A percentile compares a stretch with the other conserved stretches of the same genome.
Conservation (phyloP, 2,888 invertebrate genomes). For the Zygothrica quintamaculata region DNA sequence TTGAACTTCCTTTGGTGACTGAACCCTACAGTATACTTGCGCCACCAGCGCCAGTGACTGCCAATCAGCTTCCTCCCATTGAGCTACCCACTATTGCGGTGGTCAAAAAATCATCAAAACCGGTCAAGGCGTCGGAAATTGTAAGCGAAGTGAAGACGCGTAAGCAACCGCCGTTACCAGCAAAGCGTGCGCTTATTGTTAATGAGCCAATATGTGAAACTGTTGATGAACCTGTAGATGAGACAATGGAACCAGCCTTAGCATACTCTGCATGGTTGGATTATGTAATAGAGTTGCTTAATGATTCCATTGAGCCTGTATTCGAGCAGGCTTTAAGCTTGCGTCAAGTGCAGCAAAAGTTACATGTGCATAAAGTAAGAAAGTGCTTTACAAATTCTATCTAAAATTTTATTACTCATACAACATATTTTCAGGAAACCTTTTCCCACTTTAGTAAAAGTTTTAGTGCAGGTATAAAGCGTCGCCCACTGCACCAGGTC, state of each 20-base stretch:
- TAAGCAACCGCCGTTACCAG: constrained; percentile 67
- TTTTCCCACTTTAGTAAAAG: constrained; percentile 90
- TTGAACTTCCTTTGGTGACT: constrained; percentile 68
- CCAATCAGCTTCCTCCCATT: constrained; percentile 60
- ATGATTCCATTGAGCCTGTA: constrained; percentile 87
- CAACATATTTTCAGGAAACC: constrained; percentile 86
- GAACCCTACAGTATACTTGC: constrained; percentile 71
- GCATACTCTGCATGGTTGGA: constrained; percentile 89
- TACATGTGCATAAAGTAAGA: constrained; percentile 88
- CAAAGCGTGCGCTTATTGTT: constrained; percentile 71
- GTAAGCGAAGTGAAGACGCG: constrained; percentile 67
- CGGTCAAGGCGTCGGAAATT: constrained; percentile 66
- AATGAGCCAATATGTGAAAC: constrained; percentile 38
- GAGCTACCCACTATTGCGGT: constrained; percentile 73
- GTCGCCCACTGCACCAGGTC: constrained; percentile 88
- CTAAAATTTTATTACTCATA: constrained; percentile 1
- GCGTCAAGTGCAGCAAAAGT: constrained; percentile 86
- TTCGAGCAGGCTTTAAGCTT: constrained; percentile 8
- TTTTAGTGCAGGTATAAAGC: constrained; percentile 88
- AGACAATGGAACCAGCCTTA: constrained; percentile 67
- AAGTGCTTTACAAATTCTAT: neutral
- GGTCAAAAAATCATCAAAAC: constrained; percentile 60
- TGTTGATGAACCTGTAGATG: constrained; percentile 21
- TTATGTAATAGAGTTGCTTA: constrained; percentile 91
- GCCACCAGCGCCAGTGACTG: constrained; percentile 38